These are phyloP conservation scores for Tachycineta bicolor DNA, from an alignment of 2,113 vertebrate genomes.

Conservation along the genomic window DNA sequence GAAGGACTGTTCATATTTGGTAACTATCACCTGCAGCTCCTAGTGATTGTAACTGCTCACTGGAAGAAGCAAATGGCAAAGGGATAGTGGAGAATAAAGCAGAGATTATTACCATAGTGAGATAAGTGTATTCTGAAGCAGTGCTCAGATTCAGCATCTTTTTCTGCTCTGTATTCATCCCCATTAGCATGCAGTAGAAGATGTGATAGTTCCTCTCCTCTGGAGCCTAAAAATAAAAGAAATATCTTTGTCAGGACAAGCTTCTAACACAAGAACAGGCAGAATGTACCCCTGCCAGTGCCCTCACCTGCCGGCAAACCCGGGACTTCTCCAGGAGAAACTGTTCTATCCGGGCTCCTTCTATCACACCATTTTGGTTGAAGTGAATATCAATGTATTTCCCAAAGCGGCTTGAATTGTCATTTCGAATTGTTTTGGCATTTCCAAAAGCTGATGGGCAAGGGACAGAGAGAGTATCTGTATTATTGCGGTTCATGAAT, in stretches of 20 bases:
- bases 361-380: conserved; percentile 83
- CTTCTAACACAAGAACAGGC: neutral
- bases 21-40: neutral
- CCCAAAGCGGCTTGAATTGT: conserved; percentile 98
- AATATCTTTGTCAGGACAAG: neutral
- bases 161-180: conserved; percentile 90
- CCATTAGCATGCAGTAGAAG: conserved; percentile 95
- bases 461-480: neutral
- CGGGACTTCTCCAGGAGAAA: conserved; percentile 97
- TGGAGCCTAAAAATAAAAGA: conserved; percentile 75
- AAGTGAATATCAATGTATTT: conserved; percentile 95
- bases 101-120: conserved; percentile 83
- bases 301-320: conserved; percentile 91
- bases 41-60: neutral
- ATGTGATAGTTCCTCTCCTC: conserved; percentile 97
- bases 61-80: neutral
- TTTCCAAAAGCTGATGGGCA: conserved; percentile 90
- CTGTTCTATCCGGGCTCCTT: conserved; percentile 91
- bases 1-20: neutral
- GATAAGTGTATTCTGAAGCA: conserved; percentile 87
- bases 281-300: neutral
- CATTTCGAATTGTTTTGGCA: conserved; percentile 93
- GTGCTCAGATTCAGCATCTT: conserved; percentile 85
- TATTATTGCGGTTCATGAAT: neutral
- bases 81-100: neutral